A percentile compares a stretch with the other conserved stretches of the same genome.
Conservation (phyloP, 2,797 vertebrate genomes). For the Peromyscus attwateri region DNA sequence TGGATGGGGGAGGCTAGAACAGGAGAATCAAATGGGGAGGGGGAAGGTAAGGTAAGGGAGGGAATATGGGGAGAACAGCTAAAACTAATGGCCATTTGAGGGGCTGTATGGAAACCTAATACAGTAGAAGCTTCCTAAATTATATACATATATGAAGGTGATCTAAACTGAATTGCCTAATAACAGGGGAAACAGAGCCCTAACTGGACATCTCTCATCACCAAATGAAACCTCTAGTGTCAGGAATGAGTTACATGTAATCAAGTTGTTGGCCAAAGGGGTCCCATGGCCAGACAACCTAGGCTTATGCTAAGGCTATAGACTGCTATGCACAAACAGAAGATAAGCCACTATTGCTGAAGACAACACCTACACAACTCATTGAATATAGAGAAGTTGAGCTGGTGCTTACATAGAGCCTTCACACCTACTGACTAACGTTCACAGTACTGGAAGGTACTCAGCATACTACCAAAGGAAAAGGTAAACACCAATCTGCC, state of each 20-base stretch:
- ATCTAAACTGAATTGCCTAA: not conserved
- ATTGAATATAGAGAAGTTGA: not conserved
- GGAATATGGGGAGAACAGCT: not conserved
- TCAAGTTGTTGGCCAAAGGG: not conserved
- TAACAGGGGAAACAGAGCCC: too few relatives aligned
- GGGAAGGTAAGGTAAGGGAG: not conserved
- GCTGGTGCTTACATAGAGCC: too few relatives aligned
- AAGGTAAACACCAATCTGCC: not conserved
- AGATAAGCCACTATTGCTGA: not conserved
- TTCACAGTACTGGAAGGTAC: not conserved
- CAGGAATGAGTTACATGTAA: not conserved
- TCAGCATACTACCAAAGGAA: not conserved
- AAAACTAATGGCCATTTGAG: not conserved
- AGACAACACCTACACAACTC: not conserved
- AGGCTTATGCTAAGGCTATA: not conserved
- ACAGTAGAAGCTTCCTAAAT: not conserved
- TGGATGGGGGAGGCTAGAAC: not conserved
- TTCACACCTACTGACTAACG: not conserved
- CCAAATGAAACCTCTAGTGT: not conserved
- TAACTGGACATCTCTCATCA: not conserved
- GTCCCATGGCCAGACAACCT: not conserved
- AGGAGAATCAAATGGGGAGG: not conserved
- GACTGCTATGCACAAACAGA: not conserved
- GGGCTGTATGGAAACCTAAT: not conserved
- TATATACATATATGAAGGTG: not conserved